Evolutionary conservation across 2,888 invertebrate genomes (phyloP).

Genomic region (Caenorhabditis drosophilae): DNA sequence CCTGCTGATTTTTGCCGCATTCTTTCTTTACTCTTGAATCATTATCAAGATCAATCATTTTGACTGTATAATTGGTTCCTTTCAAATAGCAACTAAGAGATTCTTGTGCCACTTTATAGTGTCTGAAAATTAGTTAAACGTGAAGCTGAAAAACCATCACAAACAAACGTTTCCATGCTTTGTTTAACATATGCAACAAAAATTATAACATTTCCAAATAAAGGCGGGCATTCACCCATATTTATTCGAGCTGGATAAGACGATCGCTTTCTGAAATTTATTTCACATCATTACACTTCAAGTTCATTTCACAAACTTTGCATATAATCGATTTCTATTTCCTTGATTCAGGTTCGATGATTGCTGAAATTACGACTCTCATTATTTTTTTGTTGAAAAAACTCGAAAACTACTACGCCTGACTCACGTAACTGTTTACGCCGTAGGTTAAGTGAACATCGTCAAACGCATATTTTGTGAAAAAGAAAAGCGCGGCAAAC

Average conservation of each 20-base stretch:
- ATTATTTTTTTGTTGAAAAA: slow-evolving; percentile 27
- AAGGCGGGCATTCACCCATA: slow-evolving; percentile 51
- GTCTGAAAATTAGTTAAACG: slow-evolving; percentile 36
- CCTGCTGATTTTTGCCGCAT: slow-evolving; percentile 55
- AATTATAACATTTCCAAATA: slow-evolving; percentile 52
- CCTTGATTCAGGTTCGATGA: neutral
- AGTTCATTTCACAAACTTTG: no score
- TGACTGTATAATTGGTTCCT: slow-evolving; percentile 58
- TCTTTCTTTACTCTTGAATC: slow-evolving; percentile 51
- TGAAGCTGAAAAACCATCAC: neutral
- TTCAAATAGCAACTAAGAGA: slow-evolving; percentile 63
- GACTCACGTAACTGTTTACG: slow-evolving; percentile 23
- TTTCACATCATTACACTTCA: neutral
- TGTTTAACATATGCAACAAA: slow-evolving; percentile 51
- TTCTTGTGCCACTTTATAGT: slow-evolving; percentile 62
- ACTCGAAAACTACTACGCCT: neutral
- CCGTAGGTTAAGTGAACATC: slow-evolving; percentile 23
- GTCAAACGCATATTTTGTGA: slow-evolving; percentile 19
- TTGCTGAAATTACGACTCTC: slow-evolving; percentile 4
- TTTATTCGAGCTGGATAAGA: slow-evolving; percentile 35
- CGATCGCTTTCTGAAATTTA: slow-evolving; percentile 5
- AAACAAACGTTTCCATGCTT: slow-evolving; percentile 9
- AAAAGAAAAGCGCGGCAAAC: slow-evolving; percentile 13
- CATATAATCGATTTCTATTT: neutral
- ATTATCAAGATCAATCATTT: slow-evolving; percentile 58